Evolutionary conservation across 2,888 invertebrate genomes (phyloP).

Genomic region (Drosophila infuscata): DNA sequence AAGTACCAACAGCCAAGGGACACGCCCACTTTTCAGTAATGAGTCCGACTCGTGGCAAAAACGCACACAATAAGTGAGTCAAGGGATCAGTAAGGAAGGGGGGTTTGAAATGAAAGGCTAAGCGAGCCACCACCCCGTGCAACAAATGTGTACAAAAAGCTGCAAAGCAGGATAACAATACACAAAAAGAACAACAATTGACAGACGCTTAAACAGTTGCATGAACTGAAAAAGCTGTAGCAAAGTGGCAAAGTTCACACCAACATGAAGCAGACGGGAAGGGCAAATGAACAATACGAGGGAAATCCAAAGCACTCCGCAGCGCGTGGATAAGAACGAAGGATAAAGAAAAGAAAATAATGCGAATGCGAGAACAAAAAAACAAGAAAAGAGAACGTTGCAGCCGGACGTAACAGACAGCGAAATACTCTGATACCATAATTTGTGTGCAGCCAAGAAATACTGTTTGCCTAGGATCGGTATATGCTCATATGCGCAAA

Average conservation of each 20-base stretch:
- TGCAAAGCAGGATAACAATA: slow-evolving; percentile 45
- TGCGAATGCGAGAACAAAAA: slow-evolving; percentile 43
- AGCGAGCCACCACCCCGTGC: slow-evolving; percentile 43
- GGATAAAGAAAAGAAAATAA: slow-evolving; percentile 65
- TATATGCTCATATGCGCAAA: too few species aligned
- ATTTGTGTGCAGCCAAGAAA: too few species aligned
- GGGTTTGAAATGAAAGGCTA: slow-evolving; percentile 25
- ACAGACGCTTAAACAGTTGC: slow-evolving; percentile 56
- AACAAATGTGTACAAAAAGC: slow-evolving; percentile 43
- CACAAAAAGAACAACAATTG: slow-evolving; percentile 37
- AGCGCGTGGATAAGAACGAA: slow-evolving; percentile 13
- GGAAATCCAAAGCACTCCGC: slow-evolving; percentile 24
- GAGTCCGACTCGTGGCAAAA: slow-evolving; percentile 21
- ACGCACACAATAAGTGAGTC: slow-evolving; percentile 10
- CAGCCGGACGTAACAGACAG: background rate
- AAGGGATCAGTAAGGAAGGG: background rate
- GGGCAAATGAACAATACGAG: background rate
- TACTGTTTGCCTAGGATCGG: too few species aligned
- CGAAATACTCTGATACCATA: background rate
- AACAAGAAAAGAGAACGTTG: background rate
- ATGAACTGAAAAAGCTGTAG: slow-evolving; percentile 58
- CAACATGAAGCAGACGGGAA: slow-evolving; percentile 64
- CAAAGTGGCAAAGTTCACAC: slow-evolving; percentile 84
- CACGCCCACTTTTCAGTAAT: slow-evolving; percentile 43
- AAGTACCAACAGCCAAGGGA: slow-evolving; percentile 45